A percentile compares a stretch with the other conserved stretches of the same genome.
Evolutionary conservation across 2,888 invertebrate species (phyloP).

Genomic region (Erpobdella octoculata): DNA sequence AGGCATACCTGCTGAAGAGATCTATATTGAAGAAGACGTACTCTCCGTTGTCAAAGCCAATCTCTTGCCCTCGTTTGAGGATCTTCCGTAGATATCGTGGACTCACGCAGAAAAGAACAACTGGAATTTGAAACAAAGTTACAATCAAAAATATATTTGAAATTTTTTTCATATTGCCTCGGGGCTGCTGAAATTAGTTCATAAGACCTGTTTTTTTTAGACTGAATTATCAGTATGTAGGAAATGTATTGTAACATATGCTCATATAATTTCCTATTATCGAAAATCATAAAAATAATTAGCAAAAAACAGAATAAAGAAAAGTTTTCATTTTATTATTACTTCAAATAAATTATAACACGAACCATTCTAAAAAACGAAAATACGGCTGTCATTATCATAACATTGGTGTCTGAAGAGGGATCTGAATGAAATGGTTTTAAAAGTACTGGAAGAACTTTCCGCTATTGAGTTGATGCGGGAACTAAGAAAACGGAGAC

Average conservation of each 20-base stretch:
- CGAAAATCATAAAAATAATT: too few relatives aligned
- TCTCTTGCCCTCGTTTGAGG: conserved; percentile 81
- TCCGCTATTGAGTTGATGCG: too few relatives aligned
- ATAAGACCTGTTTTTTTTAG: neutral
- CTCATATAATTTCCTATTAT: too few relatives aligned
- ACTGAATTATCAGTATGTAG: neutral
- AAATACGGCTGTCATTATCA: too few relatives aligned
- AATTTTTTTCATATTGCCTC: neutral
- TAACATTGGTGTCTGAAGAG: too few relatives aligned
- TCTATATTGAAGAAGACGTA: conserved; percentile 78
- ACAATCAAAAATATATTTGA: neutral
- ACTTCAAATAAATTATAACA: too few relatives aligned
- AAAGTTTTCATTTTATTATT: too few relatives aligned
- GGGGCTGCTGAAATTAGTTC: neutral
- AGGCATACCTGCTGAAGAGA: conserved; percentile 78
- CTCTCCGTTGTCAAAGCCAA: conserved; percentile 69
- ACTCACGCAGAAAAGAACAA: conserved; percentile 86
- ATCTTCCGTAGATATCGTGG: conserved; percentile 80
- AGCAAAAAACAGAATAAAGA: too few relatives aligned
- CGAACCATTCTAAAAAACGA: too few relatives aligned
- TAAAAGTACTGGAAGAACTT: too few relatives aligned
- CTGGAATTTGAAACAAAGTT: conserved; percentile 63
- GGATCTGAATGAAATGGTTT: too few relatives aligned
- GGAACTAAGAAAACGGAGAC: too few relatives aligned
- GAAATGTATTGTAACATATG: neutral